Evolutionary conservation across 2,888 invertebrate genomes (phyloP).

Genomic region (Drosophila falleni): DNA sequence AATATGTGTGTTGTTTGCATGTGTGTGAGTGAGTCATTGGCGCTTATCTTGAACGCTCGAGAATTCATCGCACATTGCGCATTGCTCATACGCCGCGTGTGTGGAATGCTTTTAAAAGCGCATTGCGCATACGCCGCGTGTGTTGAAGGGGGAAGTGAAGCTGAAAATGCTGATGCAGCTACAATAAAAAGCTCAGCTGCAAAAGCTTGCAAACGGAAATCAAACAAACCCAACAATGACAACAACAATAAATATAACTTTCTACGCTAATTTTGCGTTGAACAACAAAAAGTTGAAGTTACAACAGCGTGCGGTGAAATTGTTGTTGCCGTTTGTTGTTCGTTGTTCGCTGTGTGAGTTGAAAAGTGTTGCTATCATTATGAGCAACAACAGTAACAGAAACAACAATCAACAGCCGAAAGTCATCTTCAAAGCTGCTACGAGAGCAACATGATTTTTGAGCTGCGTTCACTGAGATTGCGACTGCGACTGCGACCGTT

Average conservation of each 20-base stretch:
- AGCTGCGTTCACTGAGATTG: conserved; percentile 61
- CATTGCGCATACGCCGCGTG: conserved; percentile 76
- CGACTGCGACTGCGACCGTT: conserved; percentile 59
- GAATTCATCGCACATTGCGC: conserved; percentile 51
- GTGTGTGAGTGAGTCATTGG: conserved; percentile 43
- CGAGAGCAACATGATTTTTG: conserved; percentile 51
- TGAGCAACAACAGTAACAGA: conserved; percentile 57
- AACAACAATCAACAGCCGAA: conserved; percentile 59
- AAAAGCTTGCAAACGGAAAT: conserved; percentile 59
- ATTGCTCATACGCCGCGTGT: conserved; percentile 56
- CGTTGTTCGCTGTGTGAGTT: conserved; percentile 25
- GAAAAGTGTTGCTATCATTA: conserved; percentile 69
- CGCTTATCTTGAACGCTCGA: conserved; percentile 39
- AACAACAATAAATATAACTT: conserved; percentile 57
- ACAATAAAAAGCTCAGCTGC: conserved; percentile 39
- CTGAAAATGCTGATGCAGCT: conserved; percentile 44
- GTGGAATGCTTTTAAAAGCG: conserved; percentile 66
- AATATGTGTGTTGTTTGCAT: conserved; percentile 15
- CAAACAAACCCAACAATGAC: conserved; percentile 31
- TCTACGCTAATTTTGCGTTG: conserved; percentile 71
- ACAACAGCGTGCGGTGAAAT: conserved; percentile 66
- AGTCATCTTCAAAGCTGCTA: conserved; percentile 57
- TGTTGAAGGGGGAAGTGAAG: not conserved
- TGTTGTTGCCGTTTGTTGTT: conserved; percentile 46
- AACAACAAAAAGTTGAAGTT: conserved; percentile 41